These are phyloP conservation scores for Wiebesia pumilae DNA, from an alignment of 1,140 invertebrate genomes.

Conservation along the genomic window DNA sequence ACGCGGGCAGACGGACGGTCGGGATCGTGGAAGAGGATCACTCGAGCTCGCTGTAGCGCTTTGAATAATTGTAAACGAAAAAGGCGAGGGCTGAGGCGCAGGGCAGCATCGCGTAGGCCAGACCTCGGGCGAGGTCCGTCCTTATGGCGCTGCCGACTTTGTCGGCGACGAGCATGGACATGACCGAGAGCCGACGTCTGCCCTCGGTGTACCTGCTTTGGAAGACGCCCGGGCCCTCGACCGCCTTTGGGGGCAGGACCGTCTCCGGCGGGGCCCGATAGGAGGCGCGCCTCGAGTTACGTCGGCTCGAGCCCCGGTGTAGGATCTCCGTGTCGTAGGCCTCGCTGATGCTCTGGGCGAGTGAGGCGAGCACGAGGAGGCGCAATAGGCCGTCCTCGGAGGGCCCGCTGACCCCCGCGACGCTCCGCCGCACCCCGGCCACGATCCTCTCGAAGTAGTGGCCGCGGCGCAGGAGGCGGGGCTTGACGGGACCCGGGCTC, in stretches of 20 bases:
- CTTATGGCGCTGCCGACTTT: constrained; percentile 61
- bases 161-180: constrained; percentile 63
- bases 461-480: constrained; percentile 6
- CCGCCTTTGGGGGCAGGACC: neutral
- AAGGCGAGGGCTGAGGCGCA: constrained; percentile 62
- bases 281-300: constrained; percentile 15
- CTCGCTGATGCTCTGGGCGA: constrained; percentile 37
- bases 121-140: constrained; percentile 63
- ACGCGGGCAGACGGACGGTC: neutral
- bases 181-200: constrained; percentile 62
- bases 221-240: neutral
- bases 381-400: neutral
- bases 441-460: constrained; percentile 48
- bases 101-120: constrained; percentile 66
- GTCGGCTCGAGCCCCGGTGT: constrained; percentile 38
- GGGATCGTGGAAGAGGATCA: neutral
- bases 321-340: constrained; percentile 49
- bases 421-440: neutral
- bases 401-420: neutral
- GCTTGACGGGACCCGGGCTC: neutral
- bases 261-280: neutral
- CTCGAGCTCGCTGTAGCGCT: constrained; percentile 26
- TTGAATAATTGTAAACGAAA: constrained; percentile 46
- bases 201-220: constrained; percentile 51
- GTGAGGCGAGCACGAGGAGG: constrained; percentile 24